Conservation (phyloP, 2,888 invertebrate genomes). For the Phania funesta region DNA sequence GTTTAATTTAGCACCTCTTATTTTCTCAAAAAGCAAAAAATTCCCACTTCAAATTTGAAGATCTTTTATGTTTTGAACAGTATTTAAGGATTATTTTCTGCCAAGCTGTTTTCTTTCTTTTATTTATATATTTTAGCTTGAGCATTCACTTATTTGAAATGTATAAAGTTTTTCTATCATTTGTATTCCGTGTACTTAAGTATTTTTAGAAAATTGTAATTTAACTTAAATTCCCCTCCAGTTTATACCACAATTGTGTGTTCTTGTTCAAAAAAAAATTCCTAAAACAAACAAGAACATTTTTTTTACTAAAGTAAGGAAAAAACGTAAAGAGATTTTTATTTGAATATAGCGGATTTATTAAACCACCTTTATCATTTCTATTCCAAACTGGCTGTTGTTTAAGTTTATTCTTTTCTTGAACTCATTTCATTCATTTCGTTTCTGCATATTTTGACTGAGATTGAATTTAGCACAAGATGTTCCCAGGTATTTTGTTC, state of each 20-base stretch:
- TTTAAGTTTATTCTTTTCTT: background rate
- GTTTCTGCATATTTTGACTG: conserved; percentile 39
- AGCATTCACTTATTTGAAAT: conserved; percentile 36
- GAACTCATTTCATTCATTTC: conserved; percentile 32
- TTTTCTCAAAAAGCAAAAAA: background rate
- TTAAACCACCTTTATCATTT: conserved; percentile 59
- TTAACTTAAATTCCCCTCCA: conserved; percentile 43
- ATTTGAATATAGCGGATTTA: conserved; percentile 57
- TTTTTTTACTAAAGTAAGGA: background rate
- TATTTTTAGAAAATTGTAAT: conserved; percentile 58
- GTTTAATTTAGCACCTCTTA: background rate
- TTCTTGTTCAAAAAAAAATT: conserved; percentile 34
- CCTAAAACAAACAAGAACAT: background rate
- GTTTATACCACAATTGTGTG: too few species aligned
- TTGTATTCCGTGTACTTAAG: conserved; percentile 48
- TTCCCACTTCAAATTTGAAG: conserved; percentile 34
- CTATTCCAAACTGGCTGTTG: conserved; percentile 49
- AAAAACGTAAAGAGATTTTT: conserved; percentile 56
- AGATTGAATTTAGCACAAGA: conserved; percentile 40
- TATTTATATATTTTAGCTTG: conserved; percentile 9
- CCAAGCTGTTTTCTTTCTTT: conserved; percentile 11
- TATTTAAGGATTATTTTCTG: conserved; percentile 46
- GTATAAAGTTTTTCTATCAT: conserved; percentile 56
- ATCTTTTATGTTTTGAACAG: conserved; percentile 49
- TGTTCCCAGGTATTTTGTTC: conserved; percentile 13